Evolutionary conservation across 2,888 invertebrate genomes (phyloP).

Genomic region (Anoplius nigerrimus): DNA sequence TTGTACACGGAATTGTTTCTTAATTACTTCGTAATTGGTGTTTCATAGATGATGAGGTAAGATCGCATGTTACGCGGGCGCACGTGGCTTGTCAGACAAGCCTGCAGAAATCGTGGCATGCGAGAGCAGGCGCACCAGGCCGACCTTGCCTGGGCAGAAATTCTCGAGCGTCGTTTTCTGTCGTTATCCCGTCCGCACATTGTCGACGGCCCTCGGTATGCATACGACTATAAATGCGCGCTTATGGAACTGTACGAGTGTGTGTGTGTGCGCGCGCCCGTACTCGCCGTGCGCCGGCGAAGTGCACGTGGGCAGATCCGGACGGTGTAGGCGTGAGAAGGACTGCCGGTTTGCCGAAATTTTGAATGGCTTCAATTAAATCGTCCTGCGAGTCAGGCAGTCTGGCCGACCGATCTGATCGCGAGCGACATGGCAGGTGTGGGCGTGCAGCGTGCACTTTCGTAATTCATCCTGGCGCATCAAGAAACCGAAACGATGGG

Average conservation of each 20-base stretch:
- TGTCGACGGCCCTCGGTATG: neutral
- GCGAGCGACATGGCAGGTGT: too few relatives aligned
- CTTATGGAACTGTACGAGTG: neutral
- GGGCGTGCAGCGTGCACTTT: too few relatives aligned
- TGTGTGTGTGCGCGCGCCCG: neutral
- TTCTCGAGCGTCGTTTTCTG: slow-evolving; percentile 23
- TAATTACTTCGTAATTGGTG: slow-evolving; percentile 66
- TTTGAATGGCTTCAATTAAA: too few relatives aligned
- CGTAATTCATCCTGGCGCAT: too few relatives aligned
- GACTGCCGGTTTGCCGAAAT: too few relatives aligned
- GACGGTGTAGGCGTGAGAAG: too few relatives aligned
- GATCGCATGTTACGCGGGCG: slow-evolving; percentile 64
- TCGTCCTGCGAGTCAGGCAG: too few relatives aligned
- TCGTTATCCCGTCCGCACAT: slow-evolving; percentile 17
- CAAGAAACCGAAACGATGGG: too few relatives aligned
- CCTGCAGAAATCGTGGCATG: slow-evolving; percentile 43
- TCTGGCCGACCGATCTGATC: too few relatives aligned
- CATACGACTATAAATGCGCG: slow-evolving; percentile 1
- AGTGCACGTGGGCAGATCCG: neutral
- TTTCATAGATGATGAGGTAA: slow-evolving; percentile 57
- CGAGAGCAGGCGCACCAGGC: slow-evolving; percentile 17
- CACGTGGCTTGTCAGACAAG: slow-evolving; percentile 45
- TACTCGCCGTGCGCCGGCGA: neutral
- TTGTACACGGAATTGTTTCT: slow-evolving; percentile 65
- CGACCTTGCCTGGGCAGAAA: slow-evolving; percentile 10